Base-by-base conservation (phyloP, 2,113 vertebrate species). In the Callipepla squamata region DNA sequence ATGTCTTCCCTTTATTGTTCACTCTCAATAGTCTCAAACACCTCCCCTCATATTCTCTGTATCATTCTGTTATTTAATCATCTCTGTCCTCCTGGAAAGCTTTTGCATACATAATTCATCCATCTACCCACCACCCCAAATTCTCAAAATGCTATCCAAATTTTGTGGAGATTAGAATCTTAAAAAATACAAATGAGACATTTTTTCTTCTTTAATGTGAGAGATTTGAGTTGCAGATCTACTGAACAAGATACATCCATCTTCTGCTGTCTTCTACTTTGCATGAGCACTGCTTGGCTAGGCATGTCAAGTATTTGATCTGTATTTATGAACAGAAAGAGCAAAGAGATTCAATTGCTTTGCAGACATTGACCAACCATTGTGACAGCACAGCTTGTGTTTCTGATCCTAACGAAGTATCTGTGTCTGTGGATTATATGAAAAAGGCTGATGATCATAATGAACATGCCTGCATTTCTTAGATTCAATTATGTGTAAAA, bases 271-370 rank as follows among this genome's bases (percentile, higher is more conserved):
- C 12, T 82, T 63, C 22, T 3, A 50, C 25, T 13, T 84, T 34
- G 9, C 5, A 2, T 16, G 9, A 65, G 3, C 1, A 2, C 16
- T 65, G 9, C 23, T 86, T 70, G 32, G 4, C 4, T 55, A 5
- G 38, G 19, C 6, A 59, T 9, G 8, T 5, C 2, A 1, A 16
- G 47, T n/a, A 18, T 55, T 53, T 5, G 0, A 4, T 16, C 55
- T 53, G 15, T 25, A 11, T 4, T 32, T 13, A n/a, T 36, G 23
- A 62, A 40, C 40, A 3, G 9, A 7, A 66, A 59, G 7, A 88
- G 22, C 8, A n/a, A 9, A 23, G 5, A 26, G 38, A 44, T 59
- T 72, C 10, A 26, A 42, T 69, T 42, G 6, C 10, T 53, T 26
- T 70, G 36, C 21, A 81, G 69, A 34, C 4, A 7, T 9, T 48